A percentile compares a stretch with the other conserved stretches of the same genome.
These are phyloP conservation scores for Chrysolina americana DNA, from an alignment of 2,888 invertebrate genomes.

Conservation along the genomic window DNA sequence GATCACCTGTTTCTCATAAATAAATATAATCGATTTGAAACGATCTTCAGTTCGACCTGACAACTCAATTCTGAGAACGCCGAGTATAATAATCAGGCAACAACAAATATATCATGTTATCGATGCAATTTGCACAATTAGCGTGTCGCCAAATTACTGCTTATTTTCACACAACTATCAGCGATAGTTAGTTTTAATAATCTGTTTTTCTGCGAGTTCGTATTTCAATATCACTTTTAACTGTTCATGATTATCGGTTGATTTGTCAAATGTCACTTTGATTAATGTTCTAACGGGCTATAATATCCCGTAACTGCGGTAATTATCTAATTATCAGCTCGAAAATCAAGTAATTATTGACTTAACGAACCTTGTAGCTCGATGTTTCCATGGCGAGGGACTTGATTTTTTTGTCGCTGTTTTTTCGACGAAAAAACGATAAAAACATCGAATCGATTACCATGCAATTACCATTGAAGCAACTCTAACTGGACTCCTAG, in stretches of 20 bases:
- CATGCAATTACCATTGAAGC: no score
- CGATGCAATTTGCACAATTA: constrained; percentile 11
- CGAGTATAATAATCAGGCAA: neutral
- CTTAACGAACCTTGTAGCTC: constrained; percentile 18
- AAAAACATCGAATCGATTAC: no score
- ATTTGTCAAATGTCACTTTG: constrained; percentile 32
- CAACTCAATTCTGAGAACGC: neutral
- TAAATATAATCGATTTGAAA: no score
- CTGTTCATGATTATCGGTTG: constrained; percentile 30
- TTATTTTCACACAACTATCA: constrained; percentile 11
- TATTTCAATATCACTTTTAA: constrained; percentile 32
- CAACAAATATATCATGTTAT: constrained; percentile 18
- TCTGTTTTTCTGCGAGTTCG: constrained; percentile 27
- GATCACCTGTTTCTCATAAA: no score
- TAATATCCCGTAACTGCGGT: constrained; percentile 25
- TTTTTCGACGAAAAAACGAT: no score
- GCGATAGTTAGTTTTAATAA: constrained; percentile 28
- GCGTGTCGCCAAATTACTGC: constrained; percentile 14
- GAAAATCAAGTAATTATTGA: constrained; percentile 28
- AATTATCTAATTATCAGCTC: constrained; percentile 33
- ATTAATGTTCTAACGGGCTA: constrained; percentile 31
- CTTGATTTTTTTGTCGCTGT: neutral
- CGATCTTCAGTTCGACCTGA: no score
- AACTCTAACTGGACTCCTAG: no score
- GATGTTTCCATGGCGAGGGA: neutral